phyloP scores from a whole-genome alignment of 2,113 vertebrate species.

The Ceuthmochares aereus region DNA sequence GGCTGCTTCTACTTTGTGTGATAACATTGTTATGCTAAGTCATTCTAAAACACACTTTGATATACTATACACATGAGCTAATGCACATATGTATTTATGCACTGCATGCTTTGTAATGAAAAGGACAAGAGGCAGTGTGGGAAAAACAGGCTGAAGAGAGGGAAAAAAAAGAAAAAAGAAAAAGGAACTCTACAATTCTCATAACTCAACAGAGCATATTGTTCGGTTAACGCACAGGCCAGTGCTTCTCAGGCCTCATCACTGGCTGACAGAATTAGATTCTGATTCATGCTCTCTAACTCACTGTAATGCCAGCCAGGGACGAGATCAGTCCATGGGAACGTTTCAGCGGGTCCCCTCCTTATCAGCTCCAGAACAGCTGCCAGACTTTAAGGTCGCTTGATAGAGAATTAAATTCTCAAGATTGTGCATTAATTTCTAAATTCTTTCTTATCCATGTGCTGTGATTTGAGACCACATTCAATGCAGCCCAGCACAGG shows the following conservation, averaged over 20 bases:
- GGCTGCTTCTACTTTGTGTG: background rate
- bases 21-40: constrained; percentile 20
- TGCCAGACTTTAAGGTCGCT: constrained; percentile 75
- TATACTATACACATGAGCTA: constrained; percentile 32
- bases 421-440: constrained; percentile 77
- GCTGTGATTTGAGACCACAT: constrained; percentile 53
- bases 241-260: constrained; percentile 74
- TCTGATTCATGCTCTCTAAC: constrained; percentile 84
- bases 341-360: constrained; percentile 55
- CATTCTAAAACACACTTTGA: constrained; percentile 28
- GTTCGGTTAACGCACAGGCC: constrained; percentile 56
- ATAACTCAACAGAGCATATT: constrained; percentile 72
- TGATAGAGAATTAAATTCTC: constrained; percentile 77
- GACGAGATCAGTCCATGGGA: constrained; percentile 80
- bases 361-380: constrained; percentile 79
- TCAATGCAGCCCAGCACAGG: constrained; percentile 56
- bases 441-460: constrained; percentile 76
- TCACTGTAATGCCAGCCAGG: constrained; percentile 76
- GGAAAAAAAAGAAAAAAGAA: background rate
- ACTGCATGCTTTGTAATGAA: constrained; percentile 30
- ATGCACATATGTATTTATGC: constrained; percentile 39
- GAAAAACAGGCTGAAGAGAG: constrained; percentile 12
- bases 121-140: constrained; percentile 51
- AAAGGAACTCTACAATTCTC: constrained; percentile 64
- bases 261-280: constrained; percentile 79